Conservation (phyloP, 2,113 vertebrate genomes). For the Anoplopoma fimbria region DNA sequence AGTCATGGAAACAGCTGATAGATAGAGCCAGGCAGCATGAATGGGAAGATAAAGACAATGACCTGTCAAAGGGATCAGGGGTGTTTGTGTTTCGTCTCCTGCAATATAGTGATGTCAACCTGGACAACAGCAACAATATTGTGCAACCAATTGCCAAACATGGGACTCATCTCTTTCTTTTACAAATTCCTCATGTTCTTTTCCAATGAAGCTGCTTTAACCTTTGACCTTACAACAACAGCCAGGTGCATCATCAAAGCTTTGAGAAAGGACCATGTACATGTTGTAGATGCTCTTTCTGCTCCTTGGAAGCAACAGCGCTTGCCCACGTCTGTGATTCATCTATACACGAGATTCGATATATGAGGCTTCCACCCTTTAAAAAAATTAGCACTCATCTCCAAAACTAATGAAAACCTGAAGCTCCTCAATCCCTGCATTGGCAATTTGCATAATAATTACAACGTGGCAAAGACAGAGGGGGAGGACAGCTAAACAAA, state of each 20-base stretch:
- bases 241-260: background rate
- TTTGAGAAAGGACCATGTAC: background rate
- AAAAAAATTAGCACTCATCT: constrained; percentile 65
- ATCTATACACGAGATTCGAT: constrained; percentile 21
- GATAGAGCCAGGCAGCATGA: constrained; percentile 36
- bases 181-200: background rate
- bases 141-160: constrained; percentile 4
- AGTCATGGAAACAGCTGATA: constrained; percentile 53
- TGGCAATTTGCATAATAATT: constrained; percentile 75
- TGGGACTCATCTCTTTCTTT: background rate
- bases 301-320: background rate
- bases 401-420: constrained; percentile 66
- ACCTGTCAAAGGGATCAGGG: constrained; percentile 27
- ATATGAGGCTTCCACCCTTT: constrained; percentile 19
- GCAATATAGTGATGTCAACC: background rate
- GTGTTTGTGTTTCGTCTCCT: constrained; percentile 20
- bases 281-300: constrained; percentile 2
- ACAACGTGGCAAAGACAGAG: constrained; percentile 56
- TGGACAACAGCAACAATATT: constrained; percentile 19
- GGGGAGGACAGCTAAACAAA: constrained; percentile 72
- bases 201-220: constrained; percentile 15
- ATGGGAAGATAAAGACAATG: constrained; percentile 30
- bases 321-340: constrained; percentile 20
- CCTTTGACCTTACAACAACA: constrained; percentile 8
- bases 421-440: constrained; percentile 56